Percentiles rank a stretch among this genome's conserved stretches.
Evolutionary conservation across 2,888 invertebrate genomes (phyloP).

Genomic region (Synanthedon myopaeformis): DNA sequence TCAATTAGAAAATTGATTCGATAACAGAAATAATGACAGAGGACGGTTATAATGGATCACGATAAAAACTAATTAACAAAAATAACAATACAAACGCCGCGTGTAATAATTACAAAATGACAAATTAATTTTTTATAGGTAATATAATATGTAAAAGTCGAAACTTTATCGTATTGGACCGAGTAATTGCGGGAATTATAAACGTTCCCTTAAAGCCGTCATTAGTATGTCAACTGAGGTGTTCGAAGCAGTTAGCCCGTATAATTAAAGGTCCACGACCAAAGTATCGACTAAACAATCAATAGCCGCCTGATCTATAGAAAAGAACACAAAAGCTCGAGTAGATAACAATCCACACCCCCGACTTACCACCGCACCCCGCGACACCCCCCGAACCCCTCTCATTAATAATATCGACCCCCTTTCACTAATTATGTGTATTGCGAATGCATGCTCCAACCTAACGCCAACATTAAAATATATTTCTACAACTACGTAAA

Average conservation of each 20-base stretch:
- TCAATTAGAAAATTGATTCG: not conserved
- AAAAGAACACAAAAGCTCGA: slow-evolving; percentile 67
- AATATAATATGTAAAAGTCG: slow-evolving; percentile 36
- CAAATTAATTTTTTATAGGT: slow-evolving; percentile 21
- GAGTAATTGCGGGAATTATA: slow-evolving; percentile 60
- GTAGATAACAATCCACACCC: slow-evolving; percentile 59
- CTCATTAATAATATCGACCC: slow-evolving; percentile 70
- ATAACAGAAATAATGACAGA: not conserved
- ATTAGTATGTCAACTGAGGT: slow-evolving; percentile 63
- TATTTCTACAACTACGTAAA: too few relatives aligned
- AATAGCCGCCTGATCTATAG: slow-evolving; percentile 53
- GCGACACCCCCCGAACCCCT: slow-evolving; percentile 28
- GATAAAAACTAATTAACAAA: slow-evolving; percentile 2
- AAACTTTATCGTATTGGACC: slow-evolving; percentile 47
- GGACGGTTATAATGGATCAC: not conserved
- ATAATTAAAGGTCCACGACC: slow-evolving; percentile 56
- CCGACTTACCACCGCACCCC: slow-evolving; percentile 26
- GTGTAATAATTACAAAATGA: slow-evolving; percentile 3
- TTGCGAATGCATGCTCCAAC: slow-evolving; percentile 58
- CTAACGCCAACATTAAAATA: not conserved
- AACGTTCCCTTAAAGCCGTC: slow-evolving; percentile 35
- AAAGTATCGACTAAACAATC: slow-evolving; percentile 65
- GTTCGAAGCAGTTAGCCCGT: slow-evolving; percentile 55
- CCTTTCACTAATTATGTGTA: slow-evolving; percentile 68
- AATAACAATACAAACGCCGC: not conserved